phyloP scores from a whole-genome alignment of 2,797 vertebrate species.

The Gobionotothen gibberifrons region DNA sequence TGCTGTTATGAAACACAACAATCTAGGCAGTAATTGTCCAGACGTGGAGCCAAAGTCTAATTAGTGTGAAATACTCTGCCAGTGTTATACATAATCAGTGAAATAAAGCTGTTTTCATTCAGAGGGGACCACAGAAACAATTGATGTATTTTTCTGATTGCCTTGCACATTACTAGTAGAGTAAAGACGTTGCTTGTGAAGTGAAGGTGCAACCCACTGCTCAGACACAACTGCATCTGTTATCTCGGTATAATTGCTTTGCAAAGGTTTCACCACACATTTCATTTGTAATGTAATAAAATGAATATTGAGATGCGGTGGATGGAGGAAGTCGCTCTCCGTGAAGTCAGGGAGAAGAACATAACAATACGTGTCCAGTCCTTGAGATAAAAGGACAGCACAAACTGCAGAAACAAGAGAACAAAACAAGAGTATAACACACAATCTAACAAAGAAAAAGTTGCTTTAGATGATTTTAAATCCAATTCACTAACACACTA shows the following conservation, averaged over 20 bases:
- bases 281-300: not conserved
- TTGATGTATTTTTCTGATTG: slow-evolving; percentile 21
- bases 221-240: slow-evolving; percentile 18
- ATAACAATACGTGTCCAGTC: too few species aligned
- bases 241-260: slow-evolving; percentile 35
- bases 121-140: slow-evolving; percentile 20
- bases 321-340: too few species aligned
- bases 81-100: slow-evolving; percentile 26
- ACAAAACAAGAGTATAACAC: too few species aligned
- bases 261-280: slow-evolving; percentile 22
- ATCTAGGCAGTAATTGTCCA: slow-evolving; percentile 23
- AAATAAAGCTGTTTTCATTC: slow-evolving; percentile 32
- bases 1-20: slow-evolving; percentile 31
- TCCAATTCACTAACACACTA: too few species aligned
- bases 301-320: not conserved
- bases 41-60: slow-evolving; percentile 42
- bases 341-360: too few species aligned
- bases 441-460: too few species aligned
- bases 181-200: not conserved
- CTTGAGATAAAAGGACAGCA: too few species aligned
- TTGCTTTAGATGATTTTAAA: too few species aligned
- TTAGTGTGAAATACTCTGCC: slow-evolving; percentile 45
- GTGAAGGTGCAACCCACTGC: not conserved
- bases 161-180: slow-evolving; percentile 4
- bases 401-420: too few species aligned